These are phyloP conservation scores for Aphidius ervi DNA, from an alignment of 1,140 invertebrate species.

Conservation along the genomic window DNA sequence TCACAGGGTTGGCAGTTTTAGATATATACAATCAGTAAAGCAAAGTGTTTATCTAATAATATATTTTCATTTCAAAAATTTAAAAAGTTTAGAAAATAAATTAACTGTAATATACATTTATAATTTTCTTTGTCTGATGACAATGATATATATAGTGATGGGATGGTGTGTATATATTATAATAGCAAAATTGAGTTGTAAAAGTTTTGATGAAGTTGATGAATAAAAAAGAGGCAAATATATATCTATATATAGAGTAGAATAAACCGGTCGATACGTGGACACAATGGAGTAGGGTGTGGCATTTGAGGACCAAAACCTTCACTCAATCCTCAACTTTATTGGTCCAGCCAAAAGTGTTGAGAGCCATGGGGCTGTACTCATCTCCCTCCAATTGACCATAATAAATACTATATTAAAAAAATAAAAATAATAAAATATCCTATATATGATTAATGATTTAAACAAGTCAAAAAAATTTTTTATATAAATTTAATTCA, in stretches of 20 bases:
- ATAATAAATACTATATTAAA: constrained; percentile 9
- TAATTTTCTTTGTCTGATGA: too few relatives aligned
- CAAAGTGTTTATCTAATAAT: too few relatives aligned
- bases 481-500: too few relatives aligned
- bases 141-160: too few relatives aligned
- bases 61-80: too few relatives aligned
- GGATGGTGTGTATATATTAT: too few relatives aligned
- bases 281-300: constrained; percentile 46
- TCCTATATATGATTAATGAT: too few relatives aligned
- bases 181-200: background rate
- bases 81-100: too few relatives aligned
- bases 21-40: too few relatives aligned
- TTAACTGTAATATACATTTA: too few relatives aligned
- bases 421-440: constrained; percentile 1
- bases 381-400: constrained; percentile 14
- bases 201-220: background rate
- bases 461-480: too few relatives aligned
- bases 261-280: constrained; percentile 42
- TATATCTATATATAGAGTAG: background rate
- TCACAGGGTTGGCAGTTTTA: too few relatives aligned
- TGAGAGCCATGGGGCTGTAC: constrained; percentile 40
- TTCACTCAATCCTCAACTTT: constrained; percentile 37
- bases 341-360: constrained; percentile 43
- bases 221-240: background rate
- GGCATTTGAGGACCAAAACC: constrained; percentile 46